Conservation (phyloP, 2,888 invertebrate species). For the Ditula angustiorana region DNA sequence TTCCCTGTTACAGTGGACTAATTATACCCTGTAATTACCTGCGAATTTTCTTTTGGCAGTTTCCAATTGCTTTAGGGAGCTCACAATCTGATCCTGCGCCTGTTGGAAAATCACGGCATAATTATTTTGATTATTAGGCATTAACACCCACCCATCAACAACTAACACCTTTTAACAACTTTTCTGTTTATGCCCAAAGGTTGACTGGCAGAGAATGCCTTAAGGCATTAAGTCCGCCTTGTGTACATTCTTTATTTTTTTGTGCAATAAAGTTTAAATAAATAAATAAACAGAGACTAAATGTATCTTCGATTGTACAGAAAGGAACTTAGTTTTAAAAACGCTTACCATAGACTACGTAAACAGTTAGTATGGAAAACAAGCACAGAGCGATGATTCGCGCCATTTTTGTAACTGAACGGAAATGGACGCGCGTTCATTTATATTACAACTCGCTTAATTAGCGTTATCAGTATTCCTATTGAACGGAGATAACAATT, state of each 20-base stretch:
- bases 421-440: not conserved
- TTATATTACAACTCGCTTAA: conserved; percentile 13
- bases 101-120: not conserved
- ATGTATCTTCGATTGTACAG: no score
- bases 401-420: conserved; percentile 29
- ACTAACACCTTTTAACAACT: no score
- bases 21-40: not conserved
- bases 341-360: conserved; percentile 27
- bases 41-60: conserved; percentile 14
- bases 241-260: no score
- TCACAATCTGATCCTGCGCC: conserved; percentile 19
- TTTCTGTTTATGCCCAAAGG: no score
- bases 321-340: not conserved
- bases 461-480: conserved; percentile 5
- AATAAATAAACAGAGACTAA: no score
- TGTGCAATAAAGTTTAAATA: no score
- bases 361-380: conserved; percentile 8
- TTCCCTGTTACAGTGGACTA: no score
- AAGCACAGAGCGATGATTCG: conserved; percentile 24
- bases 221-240: no score
- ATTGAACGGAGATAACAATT: not conserved
- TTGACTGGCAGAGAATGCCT: no score
- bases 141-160: no score
- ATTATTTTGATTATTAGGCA: not conserved
- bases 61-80: conserved; percentile 21